Base-by-base conservation (phyloP, 2,888 invertebrate genomes). In the Leptodirus hochenwartii region DNA sequence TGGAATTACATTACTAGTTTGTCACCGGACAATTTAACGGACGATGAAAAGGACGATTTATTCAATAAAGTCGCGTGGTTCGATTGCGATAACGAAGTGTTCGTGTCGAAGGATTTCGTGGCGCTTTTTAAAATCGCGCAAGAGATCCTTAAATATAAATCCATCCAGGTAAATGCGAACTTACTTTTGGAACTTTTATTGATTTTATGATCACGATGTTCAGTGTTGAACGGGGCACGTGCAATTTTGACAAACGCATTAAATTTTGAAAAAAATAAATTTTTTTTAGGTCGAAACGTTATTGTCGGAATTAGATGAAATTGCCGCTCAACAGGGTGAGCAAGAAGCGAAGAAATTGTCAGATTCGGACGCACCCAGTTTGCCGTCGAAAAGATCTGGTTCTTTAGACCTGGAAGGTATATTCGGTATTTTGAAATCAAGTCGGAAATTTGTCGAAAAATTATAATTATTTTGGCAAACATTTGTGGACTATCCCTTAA, bases 61-160 rank as follows among this genome's bases (percentile, higher is more conserved):
- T 69, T 64, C 45, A 67, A 68, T 38, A 61, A 55, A 40, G 50
- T 74, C 15, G 62, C 66, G 5, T 68, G 67, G 66, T 64, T 66
- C 52, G 66, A 70, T 43, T 59, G 59, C 2, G 64, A 68, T 15
- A 29, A 23, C 5, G 37, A 35, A 25, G 64, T 67, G 22, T 61
- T 64, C 42, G 46, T 66, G 2, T 64, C 65, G 43, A 53, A 62
- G 35, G 53, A 61, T 14, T 55, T 67, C 29, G 61, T 64, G 46
- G 56, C 56, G 4, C 49, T 74, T 13, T 63, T 73, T 43, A 59
- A 61, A 44, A 49, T 74, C 3, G 57, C 68, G n/a, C 73, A 74
- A 47, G 72, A 72, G 52, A 62, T 74, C 41, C 47, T 76, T 26
- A 70, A 69, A 44, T 66, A 64, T 39, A 76, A 74, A 56, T 67